Evolutionary conservation across 2,888 invertebrate genomes (phyloP), one percentile per base, ranked within the genome.

Genomic region (Aromia moschata): DNA sequence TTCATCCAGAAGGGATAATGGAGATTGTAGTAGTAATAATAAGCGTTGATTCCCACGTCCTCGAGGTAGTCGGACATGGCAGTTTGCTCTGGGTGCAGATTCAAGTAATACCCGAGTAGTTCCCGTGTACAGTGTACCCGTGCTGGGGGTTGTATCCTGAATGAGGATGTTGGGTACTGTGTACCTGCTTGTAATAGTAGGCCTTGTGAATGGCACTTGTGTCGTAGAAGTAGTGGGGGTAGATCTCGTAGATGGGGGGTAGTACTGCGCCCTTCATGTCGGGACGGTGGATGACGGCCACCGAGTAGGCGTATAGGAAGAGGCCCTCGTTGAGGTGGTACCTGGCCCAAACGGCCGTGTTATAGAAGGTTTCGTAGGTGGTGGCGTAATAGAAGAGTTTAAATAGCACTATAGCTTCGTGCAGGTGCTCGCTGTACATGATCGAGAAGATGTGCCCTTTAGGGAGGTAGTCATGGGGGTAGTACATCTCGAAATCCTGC

Each of bases 211-310:
- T 86, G 58, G 89, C 84, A 73, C 89, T 86, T 55, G 84, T 83
- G 73, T 87, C 88, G 77, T 88, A 84, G 83, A 89, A 91, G 79
- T 84, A 85, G 67, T 89, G 85, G 0, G 92, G 92, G 77, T 87
- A 85, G 62, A 91, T 83, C 79, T 92, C 92, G 73, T 90, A 89
- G 53, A 87, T 82, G 45, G 90, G 86, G 11, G 92, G 91, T 9
- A 91, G 79, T 33, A 87, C 81, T 52, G 91, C 79, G 16, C 86
- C 87, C 70, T 86, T 83, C 56, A 86, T 86, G 63, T 90, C 89
- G 7, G 79, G 79, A 30, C 88, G 86, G 68, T 88, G 87, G 31
- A 87, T 77, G 9, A 89, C 82, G 10, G 88, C 89, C 15, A 85
- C 80, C 57, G 84, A 84, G 53, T 89, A 77, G 2, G 88, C 85